Percentiles rank a stretch among this genome's conserved stretches.
phyloP scores from a whole-genome alignment of 2,113 vertebrate genomes.

The Rattus norvegicus region DNA sequence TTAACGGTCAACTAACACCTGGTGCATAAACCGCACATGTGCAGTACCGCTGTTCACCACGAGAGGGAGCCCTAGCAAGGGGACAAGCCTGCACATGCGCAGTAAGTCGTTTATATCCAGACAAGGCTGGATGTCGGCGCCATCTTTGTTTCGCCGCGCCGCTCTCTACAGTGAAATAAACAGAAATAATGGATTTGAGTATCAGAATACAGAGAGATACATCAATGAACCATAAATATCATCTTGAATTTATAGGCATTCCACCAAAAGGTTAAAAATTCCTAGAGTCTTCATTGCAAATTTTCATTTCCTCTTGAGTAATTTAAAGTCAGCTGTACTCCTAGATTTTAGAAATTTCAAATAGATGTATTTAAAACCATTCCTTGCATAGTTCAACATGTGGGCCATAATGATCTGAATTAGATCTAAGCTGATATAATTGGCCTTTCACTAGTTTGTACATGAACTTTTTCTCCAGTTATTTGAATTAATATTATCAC shows the following conservation, averaged over 20 bases:
- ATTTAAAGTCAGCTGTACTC: slow-evolving; percentile 24
- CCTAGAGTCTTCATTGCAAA: slow-evolving; percentile 14
- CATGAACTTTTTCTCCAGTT: not conserved
- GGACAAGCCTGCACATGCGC: too few species aligned
- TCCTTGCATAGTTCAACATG: not conserved
- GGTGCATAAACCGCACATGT: too few species aligned
- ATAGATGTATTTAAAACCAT: not conserved
- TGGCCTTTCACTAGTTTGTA: not conserved
- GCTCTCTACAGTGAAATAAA: slow-evolving; percentile 12
- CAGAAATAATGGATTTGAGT: not conserved
- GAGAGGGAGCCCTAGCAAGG: too few species aligned
- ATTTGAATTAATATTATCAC: not conserved
- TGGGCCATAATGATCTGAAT: not conserved
- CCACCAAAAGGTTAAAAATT: slow-evolving; percentile 24
- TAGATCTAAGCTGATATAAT: not conserved
- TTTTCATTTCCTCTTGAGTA: not conserved
- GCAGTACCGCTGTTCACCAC: too few species aligned
- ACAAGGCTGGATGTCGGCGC: too few species aligned
- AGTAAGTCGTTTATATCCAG: too few species aligned
- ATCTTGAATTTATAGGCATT: not conserved
- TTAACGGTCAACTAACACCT: too few species aligned
- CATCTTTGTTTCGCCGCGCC: too few species aligned
- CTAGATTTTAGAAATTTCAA: slow-evolving; percentile 13
- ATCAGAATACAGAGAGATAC: not conserved
- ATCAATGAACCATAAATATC: not conserved